phyloP scores from a whole-genome alignment of 2,797 vertebrate genomes.

The Anolis apletophallus region DNA sequence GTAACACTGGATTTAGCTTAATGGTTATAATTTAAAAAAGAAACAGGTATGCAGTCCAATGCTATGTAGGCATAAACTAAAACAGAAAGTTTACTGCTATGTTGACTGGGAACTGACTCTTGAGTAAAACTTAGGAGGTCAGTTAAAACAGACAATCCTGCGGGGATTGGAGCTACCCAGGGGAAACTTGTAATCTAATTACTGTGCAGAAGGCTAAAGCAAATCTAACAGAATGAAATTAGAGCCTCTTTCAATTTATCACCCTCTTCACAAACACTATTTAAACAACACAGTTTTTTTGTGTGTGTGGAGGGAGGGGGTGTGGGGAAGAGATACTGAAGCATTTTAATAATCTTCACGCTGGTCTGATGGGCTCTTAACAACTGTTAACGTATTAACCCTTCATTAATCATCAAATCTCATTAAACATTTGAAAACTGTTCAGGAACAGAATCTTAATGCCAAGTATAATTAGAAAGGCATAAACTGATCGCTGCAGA shows the following conservation, averaged over 20 bases:
- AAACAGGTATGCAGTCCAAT: neutral
- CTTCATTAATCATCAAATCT: constrained; percentile 40
- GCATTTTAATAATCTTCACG: constrained; percentile 30
- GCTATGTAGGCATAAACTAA: neutral
- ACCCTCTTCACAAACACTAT: constrained; percentile 22
- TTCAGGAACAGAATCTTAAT: constrained; percentile 19
- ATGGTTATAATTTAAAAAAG: neutral
- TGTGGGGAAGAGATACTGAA: neutral
- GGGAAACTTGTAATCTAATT: constrained; percentile 14
- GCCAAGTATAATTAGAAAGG: constrained; percentile 4
- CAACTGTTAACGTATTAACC: constrained; percentile 6
- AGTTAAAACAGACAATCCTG: constrained; percentile 16
- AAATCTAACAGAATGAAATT: constrained; percentile 35
- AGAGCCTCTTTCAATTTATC: constrained; percentile 29
- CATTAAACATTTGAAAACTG: constrained; percentile 26
- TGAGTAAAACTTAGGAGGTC: neutral
- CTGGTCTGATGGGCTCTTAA: constrained; percentile 26
- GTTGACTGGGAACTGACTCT: neutral
- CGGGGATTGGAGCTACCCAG: neutral
- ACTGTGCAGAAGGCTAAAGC: constrained; percentile 21
- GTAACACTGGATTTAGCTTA: too few species aligned
- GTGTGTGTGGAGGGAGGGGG: neutral
- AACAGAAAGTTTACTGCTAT: neutral
- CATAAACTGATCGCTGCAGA: constrained; percentile 19
- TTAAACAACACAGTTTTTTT: neutral